Evolutionary conservation across 2,113 vertebrate species (phyloP), one percentile per base, ranked within the genome.

Genomic region (Sinocyclocheilus rhinocerous): DNA sequence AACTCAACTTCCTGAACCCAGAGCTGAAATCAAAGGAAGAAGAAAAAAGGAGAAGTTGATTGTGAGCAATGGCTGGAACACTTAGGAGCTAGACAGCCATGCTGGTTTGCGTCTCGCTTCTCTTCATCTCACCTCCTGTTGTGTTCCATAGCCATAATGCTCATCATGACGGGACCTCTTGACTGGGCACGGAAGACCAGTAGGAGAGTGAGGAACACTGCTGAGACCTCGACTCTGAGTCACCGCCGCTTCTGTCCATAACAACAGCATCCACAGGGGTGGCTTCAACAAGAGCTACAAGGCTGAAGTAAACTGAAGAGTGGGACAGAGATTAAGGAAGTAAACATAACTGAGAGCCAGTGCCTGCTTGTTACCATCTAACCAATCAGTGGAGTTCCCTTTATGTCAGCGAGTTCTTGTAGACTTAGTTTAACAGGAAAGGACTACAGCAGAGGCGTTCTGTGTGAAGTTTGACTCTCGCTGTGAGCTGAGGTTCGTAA

Each of bases 161-260:
- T 84, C 69, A 84, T 84, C 82, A 84, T 84, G 45, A 84, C 50
- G 7, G 82, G 69, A 84, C 82, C 48, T 57, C 50, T 84, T 84
- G 69, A 73, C 82, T 84, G 82, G 82, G 67, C 82, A 84, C 82
- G 82, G 39, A 84, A 84, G 82, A 57, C 48, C 82, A 72, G 67
- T 48, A 55, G 69, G 82, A 57, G 82, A 55, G 69, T 42, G 69
- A 84, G 50, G 48, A 84, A 36, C 82, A 75, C 81, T 72, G 69
- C 81, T 84, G 81, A 73, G 81, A 84, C 50, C 82, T 55, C 12
- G 29, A 57, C 82, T 84, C 45, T 83, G 20, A 83, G 26, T 81
- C 79, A 81, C 39, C 16, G 39, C 22, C 61, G 24, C n/a, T 50
- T 33, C 50, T 22, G 65, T 24, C 33, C 50, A 36, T 50, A 73